phyloP scores from a whole-genome alignment of 2,888 invertebrate genomes.

The Cheilosia impressa region DNA sequence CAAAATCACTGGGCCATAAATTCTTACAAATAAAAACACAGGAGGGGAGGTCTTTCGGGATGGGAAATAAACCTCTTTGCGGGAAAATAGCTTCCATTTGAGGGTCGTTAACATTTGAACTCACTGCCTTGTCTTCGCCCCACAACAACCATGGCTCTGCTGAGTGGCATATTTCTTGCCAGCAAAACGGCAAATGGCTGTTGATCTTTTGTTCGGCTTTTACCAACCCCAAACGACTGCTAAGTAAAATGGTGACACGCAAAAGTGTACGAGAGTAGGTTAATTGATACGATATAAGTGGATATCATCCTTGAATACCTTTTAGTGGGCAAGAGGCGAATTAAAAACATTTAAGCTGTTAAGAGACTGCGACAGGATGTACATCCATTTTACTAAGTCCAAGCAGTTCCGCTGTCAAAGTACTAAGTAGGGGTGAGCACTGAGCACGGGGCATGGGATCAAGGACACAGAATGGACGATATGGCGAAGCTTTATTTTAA shows the following conservation, averaged over 20 bases:
- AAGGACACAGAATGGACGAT: not conserved
- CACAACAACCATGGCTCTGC: not conserved
- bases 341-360: constrained; percentile 61
- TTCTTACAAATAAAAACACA: constrained; percentile 43
- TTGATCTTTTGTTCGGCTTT: constrained; percentile 53
- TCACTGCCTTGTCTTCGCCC: constrained; percentile 5
- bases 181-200: constrained; percentile 36
- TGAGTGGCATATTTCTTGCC: not conserved
- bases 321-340: constrained; percentile 31
- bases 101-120: constrained; percentile 72
- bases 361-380: constrained; percentile 24
- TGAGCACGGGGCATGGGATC: not conserved
- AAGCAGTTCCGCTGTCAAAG: not conserved
- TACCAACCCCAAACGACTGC: not conserved
- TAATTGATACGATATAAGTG: constrained; percentile 63
- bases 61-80: constrained; percentile 18
- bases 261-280: constrained; percentile 39
- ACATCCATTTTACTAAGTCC: constrained; percentile 46
- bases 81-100: constrained; percentile 26
- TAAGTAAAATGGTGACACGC: constrained; percentile 13
- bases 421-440: not conserved
- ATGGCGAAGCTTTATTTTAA: not conserved
- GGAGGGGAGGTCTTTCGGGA: not conserved
- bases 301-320: constrained; percentile 23
- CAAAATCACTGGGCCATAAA: constrained; percentile 60